phyloP scores from a whole-genome alignment of 2,113 vertebrate species.

The Bos javanicus region DNA sequence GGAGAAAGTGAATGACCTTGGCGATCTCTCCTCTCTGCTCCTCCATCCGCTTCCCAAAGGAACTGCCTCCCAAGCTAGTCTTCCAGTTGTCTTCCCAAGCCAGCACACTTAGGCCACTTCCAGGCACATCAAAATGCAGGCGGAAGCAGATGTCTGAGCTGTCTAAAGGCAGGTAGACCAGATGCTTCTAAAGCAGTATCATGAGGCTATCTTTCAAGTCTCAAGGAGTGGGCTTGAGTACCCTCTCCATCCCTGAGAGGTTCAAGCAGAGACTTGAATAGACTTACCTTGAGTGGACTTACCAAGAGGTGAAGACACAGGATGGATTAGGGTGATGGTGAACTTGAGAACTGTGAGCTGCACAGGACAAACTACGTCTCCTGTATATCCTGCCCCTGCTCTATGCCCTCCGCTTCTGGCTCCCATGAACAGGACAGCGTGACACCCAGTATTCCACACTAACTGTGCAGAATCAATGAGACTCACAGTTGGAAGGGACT shows the following conservation, averaged over 20 bases:
- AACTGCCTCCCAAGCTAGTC: not conserved
- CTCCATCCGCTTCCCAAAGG: not conserved
- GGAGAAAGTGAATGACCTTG: not conserved
- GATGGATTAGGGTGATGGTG: not conserved
- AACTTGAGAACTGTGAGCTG: not conserved
- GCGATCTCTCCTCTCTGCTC: not conserved
- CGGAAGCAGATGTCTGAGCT: not conserved
- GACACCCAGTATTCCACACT: not conserved
- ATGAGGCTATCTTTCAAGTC: not conserved
- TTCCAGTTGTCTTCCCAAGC: not conserved
- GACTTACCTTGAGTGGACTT: not conserved
- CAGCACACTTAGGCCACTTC: not conserved
- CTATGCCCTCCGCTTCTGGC: fast-evolving
- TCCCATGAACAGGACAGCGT: fast-evolving
- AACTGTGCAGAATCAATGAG: not conserved
- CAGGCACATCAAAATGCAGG: not conserved
- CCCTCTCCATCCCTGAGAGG: not conserved
- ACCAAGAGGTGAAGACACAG: not conserved
- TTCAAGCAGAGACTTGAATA: not conserved
- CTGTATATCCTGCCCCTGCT: fast-evolving
- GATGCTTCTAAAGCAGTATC: not conserved
- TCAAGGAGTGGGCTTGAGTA: not conserved
- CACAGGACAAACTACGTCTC: not conserved
- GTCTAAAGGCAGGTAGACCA: not conserved
- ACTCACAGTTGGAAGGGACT: not conserved